These are phyloP conservation scores for Drosophila truncata DNA, from an alignment of 1,140 invertebrate genomes.

Conservation along the genomic window DNA sequence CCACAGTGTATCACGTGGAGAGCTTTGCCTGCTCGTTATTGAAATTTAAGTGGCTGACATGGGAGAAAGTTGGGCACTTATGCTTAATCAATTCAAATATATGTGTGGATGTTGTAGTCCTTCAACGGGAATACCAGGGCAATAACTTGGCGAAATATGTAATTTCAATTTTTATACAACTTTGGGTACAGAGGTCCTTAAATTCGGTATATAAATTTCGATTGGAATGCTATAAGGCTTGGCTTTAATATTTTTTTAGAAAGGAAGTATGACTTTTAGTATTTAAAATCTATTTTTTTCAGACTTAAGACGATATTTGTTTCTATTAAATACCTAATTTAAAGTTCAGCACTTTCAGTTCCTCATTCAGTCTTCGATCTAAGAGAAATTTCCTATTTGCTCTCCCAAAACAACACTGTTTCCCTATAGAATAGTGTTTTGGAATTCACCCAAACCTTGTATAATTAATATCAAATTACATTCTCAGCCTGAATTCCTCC, in stretches of 20 bases:
- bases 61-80: conserved; percentile 11
- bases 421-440: not conserved
- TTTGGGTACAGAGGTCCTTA: rapidly evolving
- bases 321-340: not conserved
- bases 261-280: too few species aligned
- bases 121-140: not conserved
- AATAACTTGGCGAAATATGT: not conserved
- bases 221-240: too few species aligned
- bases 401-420: not conserved
- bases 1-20: conserved; percentile 25
- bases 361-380: not conserved
- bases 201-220: not conserved
- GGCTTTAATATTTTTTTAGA: not conserved
- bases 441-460: conserved; percentile 11
- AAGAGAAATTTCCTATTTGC: not conserved
- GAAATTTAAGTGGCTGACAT: conserved; percentile 36
- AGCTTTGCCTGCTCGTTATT: conserved; percentile 32
- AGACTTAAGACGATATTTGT: not conserved
- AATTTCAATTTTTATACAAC: not conserved
- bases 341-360: not conserved
- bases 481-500: conserved; percentile 37
- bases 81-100: conserved; percentile 12
- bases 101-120: not conserved
- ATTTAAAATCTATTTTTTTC: not conserved
- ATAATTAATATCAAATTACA: conserved; percentile 42